Conservation (phyloP, 1,140 invertebrate genomes). For the Galendromus occidentalis region DNA sequence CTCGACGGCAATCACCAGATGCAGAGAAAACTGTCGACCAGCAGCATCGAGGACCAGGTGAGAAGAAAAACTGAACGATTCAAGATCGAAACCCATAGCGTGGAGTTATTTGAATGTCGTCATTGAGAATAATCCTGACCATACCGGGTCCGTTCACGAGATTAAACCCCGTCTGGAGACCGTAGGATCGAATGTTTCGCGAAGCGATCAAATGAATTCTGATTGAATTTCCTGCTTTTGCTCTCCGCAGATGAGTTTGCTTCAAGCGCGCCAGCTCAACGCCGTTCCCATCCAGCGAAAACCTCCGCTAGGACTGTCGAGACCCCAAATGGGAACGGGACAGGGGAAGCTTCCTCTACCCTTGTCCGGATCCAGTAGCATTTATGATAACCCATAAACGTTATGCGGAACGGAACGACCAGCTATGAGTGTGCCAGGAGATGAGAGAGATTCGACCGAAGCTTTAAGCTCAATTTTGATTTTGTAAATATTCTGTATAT, state of each 20-base stretch:
- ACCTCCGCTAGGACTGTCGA: background rate
- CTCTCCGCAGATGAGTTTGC: background rate
- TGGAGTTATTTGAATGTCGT: background rate
- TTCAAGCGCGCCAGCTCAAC: background rate
- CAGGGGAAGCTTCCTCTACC: background rate
- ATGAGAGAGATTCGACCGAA: background rate
- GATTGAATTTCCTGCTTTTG: background rate
- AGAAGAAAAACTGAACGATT: background rate
- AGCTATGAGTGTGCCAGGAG: background rate
- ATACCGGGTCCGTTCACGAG: background rate
- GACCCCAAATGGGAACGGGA: too few species aligned
- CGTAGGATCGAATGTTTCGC: background rate
- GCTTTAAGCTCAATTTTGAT: constrained; percentile 10
- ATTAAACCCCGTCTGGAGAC: background rate
- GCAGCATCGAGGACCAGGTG: constrained; percentile 7
- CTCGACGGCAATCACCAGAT: background rate
- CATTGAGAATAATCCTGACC: background rate
- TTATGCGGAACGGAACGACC: background rate
- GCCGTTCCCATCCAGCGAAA: background rate
- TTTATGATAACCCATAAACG: background rate
- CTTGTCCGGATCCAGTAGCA: background rate
- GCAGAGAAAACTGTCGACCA: background rate
- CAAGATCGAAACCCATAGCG: background rate
- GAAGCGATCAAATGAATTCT: background rate
- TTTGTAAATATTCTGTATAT: constrained; percentile 8